phyloP scores from a whole-genome alignment of 2,888 invertebrate genomes.

The Laothoe populi region DNA sequence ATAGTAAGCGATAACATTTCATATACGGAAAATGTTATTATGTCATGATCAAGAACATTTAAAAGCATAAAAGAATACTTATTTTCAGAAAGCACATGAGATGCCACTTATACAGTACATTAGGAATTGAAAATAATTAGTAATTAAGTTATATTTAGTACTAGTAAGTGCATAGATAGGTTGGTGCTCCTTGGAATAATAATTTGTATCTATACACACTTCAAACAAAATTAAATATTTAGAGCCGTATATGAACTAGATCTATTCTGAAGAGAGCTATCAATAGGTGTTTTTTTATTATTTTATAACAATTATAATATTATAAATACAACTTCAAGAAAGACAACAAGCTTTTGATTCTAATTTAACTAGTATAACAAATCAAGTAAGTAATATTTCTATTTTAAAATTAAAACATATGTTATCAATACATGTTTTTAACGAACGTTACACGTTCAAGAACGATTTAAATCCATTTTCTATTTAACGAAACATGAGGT shows the following conservation, averaged over 20 bases:
- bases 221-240: not conserved
- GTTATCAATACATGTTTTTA: no score
- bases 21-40: no score
- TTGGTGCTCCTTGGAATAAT: not conserved
- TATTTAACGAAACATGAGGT: no score
- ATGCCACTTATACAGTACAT: not conserved
- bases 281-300: not conserved
- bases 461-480: no score
- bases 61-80: not conserved
- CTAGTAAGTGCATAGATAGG: not conserved
- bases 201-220: not conserved
- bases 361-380: no score
- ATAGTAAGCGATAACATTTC: not conserved
- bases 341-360: no score
- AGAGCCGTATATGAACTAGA: not conserved
- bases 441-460: no score
- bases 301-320: not conserved
- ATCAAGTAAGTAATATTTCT: no score
- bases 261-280: constrained; percentile 1
- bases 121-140: not conserved
- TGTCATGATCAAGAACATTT: not conserved
- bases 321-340: not conserved
- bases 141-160: not conserved
- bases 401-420: no score
- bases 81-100: not conserved